A percentile compares a stretch with the other conserved stretches of the same genome.
Evolutionary conservation across 1,140 invertebrate species (phyloP).

Genomic region (Lethocerus indicus): DNA sequence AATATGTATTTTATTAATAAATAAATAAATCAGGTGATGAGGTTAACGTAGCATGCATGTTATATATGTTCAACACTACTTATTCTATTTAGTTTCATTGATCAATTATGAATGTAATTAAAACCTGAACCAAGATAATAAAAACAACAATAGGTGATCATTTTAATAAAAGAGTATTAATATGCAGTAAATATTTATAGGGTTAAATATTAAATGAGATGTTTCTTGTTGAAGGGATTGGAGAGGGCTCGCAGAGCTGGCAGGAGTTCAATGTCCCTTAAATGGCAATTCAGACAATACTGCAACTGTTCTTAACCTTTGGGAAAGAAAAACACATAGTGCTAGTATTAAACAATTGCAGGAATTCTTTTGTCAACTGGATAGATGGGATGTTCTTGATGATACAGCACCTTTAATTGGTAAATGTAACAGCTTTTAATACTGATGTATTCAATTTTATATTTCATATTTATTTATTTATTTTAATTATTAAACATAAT

Average conservation of each 20-base stretch:
- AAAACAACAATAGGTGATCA: no score
- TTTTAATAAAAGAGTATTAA: no score
- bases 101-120: no score
- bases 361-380: slow-evolving; percentile 33
- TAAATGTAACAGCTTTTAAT: slow-evolving; percentile 22
- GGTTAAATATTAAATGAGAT: no score
- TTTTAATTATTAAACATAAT: not conserved
- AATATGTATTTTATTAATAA: no score
- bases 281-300: slow-evolving; percentile 32
- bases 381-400: slow-evolving; percentile 45
- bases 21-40: no score
- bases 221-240: no score
- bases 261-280: slow-evolving; percentile 29
- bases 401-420: slow-evolving; percentile 36
- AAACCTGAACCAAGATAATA: no score
- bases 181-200: no score
- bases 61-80: no score
- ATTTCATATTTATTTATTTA: not conserved
- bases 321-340: slow-evolving; percentile 25
- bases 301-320: slow-evolving; percentile 29
- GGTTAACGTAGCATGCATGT: no score
- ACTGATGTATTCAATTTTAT: not conserved
- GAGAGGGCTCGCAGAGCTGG: slow-evolving; percentile 42
- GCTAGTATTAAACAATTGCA: slow-evolving; percentile 32
- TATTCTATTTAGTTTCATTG: no score